Base-by-base conservation (phyloP, 2,888 invertebrate species). In the Lomographa bimaculata region DNA sequence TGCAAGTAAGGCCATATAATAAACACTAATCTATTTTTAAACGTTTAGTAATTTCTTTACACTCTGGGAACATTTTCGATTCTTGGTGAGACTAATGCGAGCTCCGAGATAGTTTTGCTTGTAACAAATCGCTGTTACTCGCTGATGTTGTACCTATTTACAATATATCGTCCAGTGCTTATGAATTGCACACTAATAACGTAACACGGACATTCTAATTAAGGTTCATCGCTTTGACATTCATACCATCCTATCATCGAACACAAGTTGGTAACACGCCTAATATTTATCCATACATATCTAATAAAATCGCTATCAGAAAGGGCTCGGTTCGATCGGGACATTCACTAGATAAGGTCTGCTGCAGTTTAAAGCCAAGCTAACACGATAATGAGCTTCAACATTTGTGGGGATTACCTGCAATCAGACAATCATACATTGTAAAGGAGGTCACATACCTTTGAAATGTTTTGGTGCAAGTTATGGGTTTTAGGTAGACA, bases 1-100 rank as follows among this genome's bases (percentile, higher is more conserved):
- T 80, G 79, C 89, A 89, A 87, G 89, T 89, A 89, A 89, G 89
- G 89, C 87, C 87, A 85, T 86, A 77, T 84, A 86, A 84, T 87
- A 86, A 87, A 89, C 87, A 87, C 85, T 86, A 86, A 86, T 87
- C 89, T 89, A 89, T 89, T 89, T 89, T 78, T 89, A 89, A 89
- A 87, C 87, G 74, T 86, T 87, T 79, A 85, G 89, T 89, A 89
- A 89, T 87, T 86, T 83, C 84, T 80, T 71, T 85, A 85, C 76
- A 79, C 83, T 79, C 78, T 83, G 87, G 86, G 85, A 81, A 75
- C 84, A 73, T 75, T 80, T 80, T 79, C 68, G 75, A 79, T 70
- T 77, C 72, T 79, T 74, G 87, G 85, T 86, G 84, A 87, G 86
- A 82, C 75, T 85, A 80, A 80, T 82, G 76, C 70, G 74, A 81